phyloP scores from a whole-genome alignment of 2,888 invertebrate genomes.

The Drosophila flavopinicola region DNA sequence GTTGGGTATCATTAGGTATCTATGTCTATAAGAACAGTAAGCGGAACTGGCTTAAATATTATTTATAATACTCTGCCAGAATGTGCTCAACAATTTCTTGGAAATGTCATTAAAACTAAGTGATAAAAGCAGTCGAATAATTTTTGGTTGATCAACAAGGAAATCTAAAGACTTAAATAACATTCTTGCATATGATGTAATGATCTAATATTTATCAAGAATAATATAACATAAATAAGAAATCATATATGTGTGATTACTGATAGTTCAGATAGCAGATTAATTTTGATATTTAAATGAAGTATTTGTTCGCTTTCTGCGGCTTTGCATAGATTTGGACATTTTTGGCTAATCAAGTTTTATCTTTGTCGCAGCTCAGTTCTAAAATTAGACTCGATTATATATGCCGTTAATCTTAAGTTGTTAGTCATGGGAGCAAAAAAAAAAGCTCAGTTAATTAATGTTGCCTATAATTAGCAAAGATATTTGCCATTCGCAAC shows the following conservation, averaged over 20 bases:
- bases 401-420: conserved; percentile 27
- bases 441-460: conserved; percentile 29
- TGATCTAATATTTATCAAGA: too few relatives aligned
- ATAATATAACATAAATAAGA: not conserved
- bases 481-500: conserved; percentile 16
- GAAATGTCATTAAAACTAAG: not conserved
- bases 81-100: conserved; percentile 3
- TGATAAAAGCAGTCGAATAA: too few relatives aligned
- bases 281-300: not conserved
- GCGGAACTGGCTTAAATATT: conserved; percentile 14
- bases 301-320: conserved; percentile 24
- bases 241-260: not conserved
- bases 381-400: conserved; percentile 28
- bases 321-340: not conserved
- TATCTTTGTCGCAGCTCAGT: conserved; percentile 16
- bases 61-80: conserved; percentile 5
- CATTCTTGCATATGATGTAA: not conserved
- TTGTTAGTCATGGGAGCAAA: conserved; percentile 23
- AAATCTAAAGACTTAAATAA: too few relatives aligned
- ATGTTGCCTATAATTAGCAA: conserved; percentile 42
- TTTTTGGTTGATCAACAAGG: not conserved
- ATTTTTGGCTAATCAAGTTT: conserved; percentile 26
- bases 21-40: conserved; percentile 20
- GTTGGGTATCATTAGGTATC: not conserved
- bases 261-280: not conserved